Evolutionary conservation across 2,888 invertebrate species (phyloP), one percentile per base, ranked within the genome.

Genomic region (Scaptodrosophila latifasciaeformis): DNA sequence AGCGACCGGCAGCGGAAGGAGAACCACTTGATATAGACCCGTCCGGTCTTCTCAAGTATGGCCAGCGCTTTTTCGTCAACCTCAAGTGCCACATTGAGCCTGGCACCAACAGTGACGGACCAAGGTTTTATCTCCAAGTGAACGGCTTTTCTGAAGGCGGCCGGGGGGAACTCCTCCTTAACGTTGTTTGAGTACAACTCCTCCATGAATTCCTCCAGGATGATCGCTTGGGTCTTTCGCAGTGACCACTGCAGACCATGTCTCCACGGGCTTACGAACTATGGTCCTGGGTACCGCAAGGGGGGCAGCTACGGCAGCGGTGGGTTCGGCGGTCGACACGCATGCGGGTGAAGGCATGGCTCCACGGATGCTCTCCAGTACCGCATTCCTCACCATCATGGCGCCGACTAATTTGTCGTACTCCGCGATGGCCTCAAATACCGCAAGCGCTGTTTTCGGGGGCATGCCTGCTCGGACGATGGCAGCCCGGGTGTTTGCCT

Each of bases 321-420:
- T 10, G 6, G 35, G 47, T 27, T 9, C 59, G 59, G 9, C 35
- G 37, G 1, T 43, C 52, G 1, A 59, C 59, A 1, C 49, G 57
- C 2, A 59, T 59, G 13, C 61, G 52, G 34, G 61, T 59, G 1
- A 59, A 19, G 3, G 51, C 60, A 3, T n/a, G n/a, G 56, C 47
- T 1, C 64, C 64, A 2, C 45, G 31, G 6, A 37, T 30, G 1
- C 57, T 17, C 13, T 35, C 27, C 0, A 43, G 37, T 7, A 51
- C 39, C 7, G 29, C 35, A 6, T 43, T 29, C 13, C 29, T 43
- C 27, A 31, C 17, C 0, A 47, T 34, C 9, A n/a, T 27, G n/a
- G n/a, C n/a, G n/a, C n/a, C n/a, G n/a, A n/a, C n/a, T n/a, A n/a
- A n/a, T n/a, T n/a, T n/a, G n/a, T n/a, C n/a, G n/a, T n/a, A n/a